These are phyloP conservation scores for Bucorvus abyssinicus DNA, from an alignment of 2,797 vertebrate species.

Conservation along the genomic window DNA sequence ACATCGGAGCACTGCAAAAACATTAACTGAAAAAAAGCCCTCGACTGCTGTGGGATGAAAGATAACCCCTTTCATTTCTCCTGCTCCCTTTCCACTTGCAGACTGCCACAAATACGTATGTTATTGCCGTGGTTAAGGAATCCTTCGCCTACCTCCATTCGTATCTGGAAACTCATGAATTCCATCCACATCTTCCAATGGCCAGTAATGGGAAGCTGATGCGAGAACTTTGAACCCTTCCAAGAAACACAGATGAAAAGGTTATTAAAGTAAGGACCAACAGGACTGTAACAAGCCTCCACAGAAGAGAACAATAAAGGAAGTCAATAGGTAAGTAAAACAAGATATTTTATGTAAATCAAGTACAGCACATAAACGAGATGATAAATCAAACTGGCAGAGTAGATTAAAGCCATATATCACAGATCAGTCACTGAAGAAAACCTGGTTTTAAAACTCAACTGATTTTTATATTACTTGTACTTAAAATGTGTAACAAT, in stretches of 20 bases:
- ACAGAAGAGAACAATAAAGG: background rate
- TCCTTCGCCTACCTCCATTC: constrained; percentile 84
- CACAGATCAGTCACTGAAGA: background rate
- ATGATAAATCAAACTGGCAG: background rate
- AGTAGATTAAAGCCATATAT: background rate
- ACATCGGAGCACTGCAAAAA: background rate
- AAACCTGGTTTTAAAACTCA: background rate
- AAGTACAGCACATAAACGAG: background rate
- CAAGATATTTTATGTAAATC: background rate
- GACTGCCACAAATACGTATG: constrained; percentile 75
- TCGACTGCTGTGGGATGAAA: background rate
- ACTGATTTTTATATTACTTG: background rate
- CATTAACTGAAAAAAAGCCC: background rate
- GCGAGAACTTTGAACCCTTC: constrained; percentile 89
- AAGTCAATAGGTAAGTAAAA: background rate
- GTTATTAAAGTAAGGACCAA: background rate
- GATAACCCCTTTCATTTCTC: background rate
- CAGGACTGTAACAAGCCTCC: background rate
- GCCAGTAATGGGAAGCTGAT: constrained; percentile 95
- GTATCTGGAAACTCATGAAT: constrained; percentile 87
- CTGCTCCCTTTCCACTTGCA: background rate
- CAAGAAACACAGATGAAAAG: constrained; percentile 23
- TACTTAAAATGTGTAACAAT: background rate
- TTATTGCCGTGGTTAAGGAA: constrained; percentile 74
- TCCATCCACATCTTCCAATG: constrained; percentile 88